Evolutionary conservation across 2,797 vertebrate genomes (phyloP).

Genomic region (Melopsittacus undulatus): DNA sequence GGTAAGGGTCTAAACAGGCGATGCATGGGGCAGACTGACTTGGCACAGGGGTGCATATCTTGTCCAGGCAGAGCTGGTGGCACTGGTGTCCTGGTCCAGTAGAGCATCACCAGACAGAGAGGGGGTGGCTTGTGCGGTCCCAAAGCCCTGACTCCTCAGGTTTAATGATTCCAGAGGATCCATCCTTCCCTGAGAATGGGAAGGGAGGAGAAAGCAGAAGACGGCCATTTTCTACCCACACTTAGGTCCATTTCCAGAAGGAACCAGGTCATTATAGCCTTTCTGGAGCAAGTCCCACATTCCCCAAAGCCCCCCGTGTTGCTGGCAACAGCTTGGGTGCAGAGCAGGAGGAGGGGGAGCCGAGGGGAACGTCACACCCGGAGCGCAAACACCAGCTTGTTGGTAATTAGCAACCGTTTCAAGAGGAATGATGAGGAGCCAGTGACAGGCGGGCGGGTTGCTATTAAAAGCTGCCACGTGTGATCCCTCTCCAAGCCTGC

Average conservation of each 20-base stretch:
- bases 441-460: conserved; percentile 59
- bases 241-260: not conserved
- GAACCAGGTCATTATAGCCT: not conserved
- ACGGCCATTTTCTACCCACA: not conserved
- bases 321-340: not conserved
- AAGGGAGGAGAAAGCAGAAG: not conserved
- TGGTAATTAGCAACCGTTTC: conserved; percentile 66
- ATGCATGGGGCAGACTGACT: rapidly evolving
- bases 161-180: not conserved
- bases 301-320: rapidly evolving
- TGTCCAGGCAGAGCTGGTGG: not conserved
- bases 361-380: not conserved
- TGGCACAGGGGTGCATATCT: rapidly evolving
- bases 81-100: not conserved
- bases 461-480: conserved; percentile 74
- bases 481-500: conserved; percentile 58
- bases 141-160: not conserved
- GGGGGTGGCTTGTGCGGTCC: not conserved
- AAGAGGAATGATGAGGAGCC: conserved; percentile 59
- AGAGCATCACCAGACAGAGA: not conserved
- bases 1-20: rapidly evolving
- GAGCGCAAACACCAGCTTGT: conserved; percentile 31
- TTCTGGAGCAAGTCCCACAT: not conserved
- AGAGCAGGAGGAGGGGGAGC: not conserved
- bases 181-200: not conserved